Conservation (phyloP, 2,888 invertebrate genomes). For the Crocallis elinguaria region DNA sequence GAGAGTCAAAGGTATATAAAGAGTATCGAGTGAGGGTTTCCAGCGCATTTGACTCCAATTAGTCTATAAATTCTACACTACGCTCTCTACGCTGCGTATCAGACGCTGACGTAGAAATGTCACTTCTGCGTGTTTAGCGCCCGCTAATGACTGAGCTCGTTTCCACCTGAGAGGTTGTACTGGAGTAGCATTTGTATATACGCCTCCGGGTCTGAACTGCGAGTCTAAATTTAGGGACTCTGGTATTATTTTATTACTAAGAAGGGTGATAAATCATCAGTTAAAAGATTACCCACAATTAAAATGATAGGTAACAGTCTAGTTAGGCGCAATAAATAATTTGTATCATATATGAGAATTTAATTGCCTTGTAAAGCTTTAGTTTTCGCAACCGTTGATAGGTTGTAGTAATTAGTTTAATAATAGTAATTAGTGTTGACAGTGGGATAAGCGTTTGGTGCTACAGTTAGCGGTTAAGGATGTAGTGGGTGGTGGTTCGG, state of each 20-base stretch:
- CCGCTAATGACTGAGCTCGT: too few species aligned
- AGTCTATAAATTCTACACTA: too few species aligned
- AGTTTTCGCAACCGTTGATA: conserved; percentile 29
- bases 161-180: too few species aligned
- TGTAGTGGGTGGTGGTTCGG: too few species aligned
- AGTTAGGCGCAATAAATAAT: background rate
- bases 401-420: conserved; percentile 33
- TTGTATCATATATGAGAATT: background rate
- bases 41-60: too few species aligned
- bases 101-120: too few species aligned
- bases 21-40: too few species aligned
- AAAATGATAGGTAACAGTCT: conserved; percentile 1
- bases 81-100: too few species aligned
- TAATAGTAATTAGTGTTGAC: conserved; percentile 32
- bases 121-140: too few species aligned
- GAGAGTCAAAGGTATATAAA: too few species aligned
- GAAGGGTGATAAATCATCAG: background rate
- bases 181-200: too few species aligned
- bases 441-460: conserved; percentile 17
- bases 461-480: conserved; percentile 14
- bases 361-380: conserved; percentile 27
- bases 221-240: background rate
- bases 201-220: conserved; percentile 1
- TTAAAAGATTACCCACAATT: background rate
- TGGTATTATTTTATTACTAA: background rate